A percentile compares a stretch with the other conserved stretches of the same genome.
These are phyloP conservation scores for Probosciger aterrimus DNA, from an alignment of 2,113 vertebrate species.

Conservation along the genomic window DNA sequence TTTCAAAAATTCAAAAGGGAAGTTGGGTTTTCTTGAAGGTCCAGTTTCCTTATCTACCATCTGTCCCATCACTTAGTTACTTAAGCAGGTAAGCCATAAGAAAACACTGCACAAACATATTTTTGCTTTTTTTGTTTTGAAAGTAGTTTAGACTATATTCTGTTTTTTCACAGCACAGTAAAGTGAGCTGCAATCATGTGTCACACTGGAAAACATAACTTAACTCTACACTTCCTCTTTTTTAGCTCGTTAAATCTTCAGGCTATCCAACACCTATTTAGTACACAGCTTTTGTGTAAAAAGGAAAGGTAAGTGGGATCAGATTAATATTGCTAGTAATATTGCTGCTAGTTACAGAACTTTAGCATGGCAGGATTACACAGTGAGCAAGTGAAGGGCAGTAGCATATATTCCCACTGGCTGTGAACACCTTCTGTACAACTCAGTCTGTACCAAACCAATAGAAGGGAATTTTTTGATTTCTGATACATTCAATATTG, in stretches of 20 bases:
- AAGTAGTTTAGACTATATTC: background rate
- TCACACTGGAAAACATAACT: background rate
- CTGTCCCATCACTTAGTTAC: background rate
- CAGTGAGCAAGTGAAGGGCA: background rate
- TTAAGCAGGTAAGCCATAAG: background rate
- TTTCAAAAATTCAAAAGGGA: background rate
- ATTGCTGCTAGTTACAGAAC: background rate
- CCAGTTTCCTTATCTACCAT: background rate
- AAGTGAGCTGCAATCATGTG: background rate
- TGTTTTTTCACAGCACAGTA: background rate
- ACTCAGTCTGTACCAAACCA: background rate
- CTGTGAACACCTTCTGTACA: background rate
- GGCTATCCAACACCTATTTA: background rate
- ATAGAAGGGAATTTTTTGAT: background rate
- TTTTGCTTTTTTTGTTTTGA: accelerated
- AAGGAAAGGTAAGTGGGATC: background rate
- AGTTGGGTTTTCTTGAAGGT: background rate
- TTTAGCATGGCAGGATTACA: background rate
- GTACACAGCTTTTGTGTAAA: background rate
- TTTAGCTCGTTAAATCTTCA: background rate
- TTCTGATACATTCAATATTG: background rate
- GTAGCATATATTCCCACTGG: background rate
- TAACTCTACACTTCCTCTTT: background rate
- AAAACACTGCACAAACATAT: background rate
- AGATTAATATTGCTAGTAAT: background rate